Evolutionary conservation across 2,113 vertebrate species (phyloP).

Genomic region (Formicarius rufipectus): DNA sequence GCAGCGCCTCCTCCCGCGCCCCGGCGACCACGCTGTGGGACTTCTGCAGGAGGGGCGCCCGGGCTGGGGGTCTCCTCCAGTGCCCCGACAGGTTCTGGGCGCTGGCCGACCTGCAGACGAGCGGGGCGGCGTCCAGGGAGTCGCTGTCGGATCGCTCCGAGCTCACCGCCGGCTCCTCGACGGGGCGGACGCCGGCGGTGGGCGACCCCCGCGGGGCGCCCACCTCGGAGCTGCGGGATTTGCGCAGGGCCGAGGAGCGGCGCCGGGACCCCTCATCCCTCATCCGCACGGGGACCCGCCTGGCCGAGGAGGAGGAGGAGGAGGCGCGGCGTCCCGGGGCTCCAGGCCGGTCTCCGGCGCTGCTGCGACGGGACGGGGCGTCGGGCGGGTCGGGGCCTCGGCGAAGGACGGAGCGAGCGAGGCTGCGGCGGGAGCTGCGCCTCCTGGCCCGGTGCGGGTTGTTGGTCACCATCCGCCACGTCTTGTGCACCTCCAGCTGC

Average conservation of each 20-base stretch:
- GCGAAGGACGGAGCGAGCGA: slow-evolving; percentile 81
- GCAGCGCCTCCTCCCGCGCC: slow-evolving; percentile 59
- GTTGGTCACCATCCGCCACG: slow-evolving; percentile 85
- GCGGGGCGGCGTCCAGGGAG: slow-evolving; percentile 75
- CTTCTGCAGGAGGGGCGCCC: slow-evolving; percentile 76
- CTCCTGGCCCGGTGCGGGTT: slow-evolving; percentile 93
- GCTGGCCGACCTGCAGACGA: slow-evolving; percentile 87
- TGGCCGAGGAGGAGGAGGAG: slow-evolving; percentile 72
- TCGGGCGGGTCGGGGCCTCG: slow-evolving; percentile 81
- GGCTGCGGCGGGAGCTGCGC: slow-evolving; percentile 75
- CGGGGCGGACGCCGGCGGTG: background rate
- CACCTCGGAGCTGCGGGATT: slow-evolving; percentile 79
- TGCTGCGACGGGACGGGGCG: slow-evolving; percentile 9
- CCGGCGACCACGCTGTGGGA: slow-evolving; percentile 75
- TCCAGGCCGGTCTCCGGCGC: background rate
- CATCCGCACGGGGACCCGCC: slow-evolving; percentile 27
- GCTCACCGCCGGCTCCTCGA: slow-evolving; percentile 52
- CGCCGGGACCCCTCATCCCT: slow-evolving; percentile 67
- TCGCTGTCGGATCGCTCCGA: slow-evolving; percentile 72
- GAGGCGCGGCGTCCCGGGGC: slow-evolving; percentile 21
- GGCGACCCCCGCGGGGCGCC: background rate
- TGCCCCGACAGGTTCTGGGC: slow-evolving; percentile 85
- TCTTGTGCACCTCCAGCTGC: slow-evolving; percentile 90
- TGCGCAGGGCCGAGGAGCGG: slow-evolving; percentile 54
- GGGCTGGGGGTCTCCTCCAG: slow-evolving; percentile 73